A percentile compares a stretch with the other conserved stretches of the same genome.
Conservation (phyloP, 1,140 invertebrate species). For the Drosophila parvula region DNA sequence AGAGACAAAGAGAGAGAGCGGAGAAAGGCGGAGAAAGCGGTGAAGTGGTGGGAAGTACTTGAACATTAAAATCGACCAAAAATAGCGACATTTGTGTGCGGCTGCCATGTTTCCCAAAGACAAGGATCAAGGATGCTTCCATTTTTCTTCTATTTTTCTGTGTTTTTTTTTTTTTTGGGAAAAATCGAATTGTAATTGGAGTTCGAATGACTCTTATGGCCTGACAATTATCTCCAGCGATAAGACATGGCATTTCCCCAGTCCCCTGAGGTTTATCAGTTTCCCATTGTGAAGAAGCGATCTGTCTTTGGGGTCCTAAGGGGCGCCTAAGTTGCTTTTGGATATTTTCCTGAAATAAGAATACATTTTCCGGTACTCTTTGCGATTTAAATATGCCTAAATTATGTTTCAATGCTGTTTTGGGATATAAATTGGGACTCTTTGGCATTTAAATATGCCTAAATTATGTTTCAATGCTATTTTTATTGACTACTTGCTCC, state of each 20-base stretch:
- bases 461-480: no score
- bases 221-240: constrained; percentile 48
- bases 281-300: constrained; percentile 12
- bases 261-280: constrained; percentile 43
- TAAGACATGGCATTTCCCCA: constrained; percentile 22
- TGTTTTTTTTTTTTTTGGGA: not conserved
- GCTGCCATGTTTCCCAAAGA: constrained; percentile 61
- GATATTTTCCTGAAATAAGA: not conserved
- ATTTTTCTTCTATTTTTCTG: constrained; percentile 25
- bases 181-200: constrained; percentile 56
- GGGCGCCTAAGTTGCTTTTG: not conserved
- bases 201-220: constrained; percentile 51
- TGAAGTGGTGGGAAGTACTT: constrained; percentile 67
- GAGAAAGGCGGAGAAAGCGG: constrained; percentile 34
- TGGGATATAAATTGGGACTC: no score
- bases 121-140: constrained; percentile 57
- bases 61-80: constrained; percentile 49
- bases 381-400: not conserved
- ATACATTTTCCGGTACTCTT: not conserved
- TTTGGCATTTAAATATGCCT: not conserved
- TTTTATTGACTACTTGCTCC: no score
- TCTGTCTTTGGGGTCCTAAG: constrained; percentile 2
- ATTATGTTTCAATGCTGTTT: no score
- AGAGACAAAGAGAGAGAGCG: constrained; percentile 11
- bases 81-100: constrained; percentile 79